Evolutionary conservation across 2,888 invertebrate genomes (phyloP).

Genomic region (Eupithecia vulgata): DNA sequence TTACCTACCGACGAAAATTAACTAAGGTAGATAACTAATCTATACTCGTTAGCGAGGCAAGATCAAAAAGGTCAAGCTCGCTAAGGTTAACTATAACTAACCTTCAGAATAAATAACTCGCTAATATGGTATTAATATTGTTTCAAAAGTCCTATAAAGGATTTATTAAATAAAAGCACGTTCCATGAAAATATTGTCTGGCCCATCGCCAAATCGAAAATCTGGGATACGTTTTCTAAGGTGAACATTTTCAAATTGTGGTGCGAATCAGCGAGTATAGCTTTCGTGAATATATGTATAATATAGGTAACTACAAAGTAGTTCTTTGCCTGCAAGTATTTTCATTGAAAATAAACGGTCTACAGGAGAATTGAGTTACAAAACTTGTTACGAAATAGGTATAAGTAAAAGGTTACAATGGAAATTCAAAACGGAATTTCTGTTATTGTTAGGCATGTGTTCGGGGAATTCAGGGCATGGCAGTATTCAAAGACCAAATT

Average conservation of each 20-base stretch:
- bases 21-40: not conserved
- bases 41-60: not conserved
- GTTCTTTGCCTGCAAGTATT: not conserved
- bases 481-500: not conserved
- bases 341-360: not conserved
- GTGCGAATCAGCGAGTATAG: constrained; percentile 17
- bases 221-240: constrained; percentile 23
- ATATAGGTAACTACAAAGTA: not conserved
- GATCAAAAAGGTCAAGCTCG: not conserved
- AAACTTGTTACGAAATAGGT: not conserved
- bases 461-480: not conserved
- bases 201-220: constrained; percentile 39
- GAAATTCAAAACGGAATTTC: not conserved
- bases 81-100: not conserved
- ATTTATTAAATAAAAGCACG: constrained; percentile 19
- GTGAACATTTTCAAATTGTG: constrained; percentile 30
- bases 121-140: not conserved
- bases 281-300: not conserved
- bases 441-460: not conserved
- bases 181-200: constrained; percentile 35
- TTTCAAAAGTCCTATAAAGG: not conserved
- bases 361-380: not conserved
- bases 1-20: not conserved
- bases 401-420: not conserved
- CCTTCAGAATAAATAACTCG: not conserved